phyloP scores from a whole-genome alignment of 2,113 vertebrate species.

The Periophthalmodon schlosseri region DNA sequence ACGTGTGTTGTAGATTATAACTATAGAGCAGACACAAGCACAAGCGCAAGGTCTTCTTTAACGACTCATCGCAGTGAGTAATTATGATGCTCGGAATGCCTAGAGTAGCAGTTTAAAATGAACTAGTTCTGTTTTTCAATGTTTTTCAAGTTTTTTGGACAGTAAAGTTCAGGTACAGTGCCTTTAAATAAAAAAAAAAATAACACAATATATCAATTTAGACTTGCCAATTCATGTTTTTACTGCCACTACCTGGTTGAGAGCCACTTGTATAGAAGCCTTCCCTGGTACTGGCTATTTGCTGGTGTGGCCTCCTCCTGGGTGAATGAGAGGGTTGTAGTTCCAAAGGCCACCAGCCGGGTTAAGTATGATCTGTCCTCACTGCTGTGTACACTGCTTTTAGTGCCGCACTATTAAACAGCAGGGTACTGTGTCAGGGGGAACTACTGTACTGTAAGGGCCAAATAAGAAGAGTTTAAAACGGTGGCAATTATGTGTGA shows the following conservation, averaged over 20 bases:
- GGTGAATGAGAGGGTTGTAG: neutral
- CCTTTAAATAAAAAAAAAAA: too few relatives aligned
- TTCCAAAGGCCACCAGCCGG: neutral
- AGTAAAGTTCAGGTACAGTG: too few relatives aligned
- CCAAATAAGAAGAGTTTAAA: neutral
- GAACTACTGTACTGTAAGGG: neutral
- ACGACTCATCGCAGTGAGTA: too few relatives aligned
- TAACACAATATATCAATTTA: too few relatives aligned
- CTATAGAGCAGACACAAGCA: too few relatives aligned
- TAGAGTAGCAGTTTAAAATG: too few relatives aligned
- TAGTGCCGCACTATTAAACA: constrained; percentile 1
- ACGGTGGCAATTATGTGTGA: neutral
- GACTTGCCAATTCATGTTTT: too few relatives aligned
- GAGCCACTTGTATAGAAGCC: neutral
- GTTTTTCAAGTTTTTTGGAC: too few relatives aligned
- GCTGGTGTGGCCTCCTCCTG: neutral
- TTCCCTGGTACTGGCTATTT: neutral
- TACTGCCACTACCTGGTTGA: neutral
- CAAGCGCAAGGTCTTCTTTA: too few relatives aligned
- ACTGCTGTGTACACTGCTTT: constrained; percentile 5
- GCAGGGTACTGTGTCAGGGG: neutral
- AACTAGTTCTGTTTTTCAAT: too few relatives aligned
- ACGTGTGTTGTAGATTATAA: too few relatives aligned
- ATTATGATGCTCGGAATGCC: too few relatives aligned
- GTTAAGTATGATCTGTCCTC: constrained; percentile 9